Evolutionary conservation across 2,888 invertebrate species (phyloP).

Genomic region (Strigamia maritima): DNA sequence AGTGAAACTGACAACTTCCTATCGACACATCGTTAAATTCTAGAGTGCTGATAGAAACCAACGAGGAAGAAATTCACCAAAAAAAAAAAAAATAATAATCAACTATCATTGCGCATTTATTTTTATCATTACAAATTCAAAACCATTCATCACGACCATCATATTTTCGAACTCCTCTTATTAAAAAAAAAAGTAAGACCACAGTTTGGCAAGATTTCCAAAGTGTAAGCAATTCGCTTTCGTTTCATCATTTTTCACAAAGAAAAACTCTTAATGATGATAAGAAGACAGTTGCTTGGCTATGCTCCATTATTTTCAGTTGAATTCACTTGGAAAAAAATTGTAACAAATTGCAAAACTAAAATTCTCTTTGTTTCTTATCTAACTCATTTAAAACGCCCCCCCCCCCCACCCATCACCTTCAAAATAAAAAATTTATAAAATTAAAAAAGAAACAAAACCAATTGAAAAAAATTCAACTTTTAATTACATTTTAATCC

Average conservation of each 20-base stretch:
- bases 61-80: neutral
- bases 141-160: constrained; percentile 18
- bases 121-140: neutral
- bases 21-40: constrained; percentile 17
- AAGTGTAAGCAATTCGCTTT: constrained; percentile 30
- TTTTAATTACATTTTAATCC: constrained; percentile 25
- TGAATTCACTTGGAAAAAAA: constrained; percentile 12
- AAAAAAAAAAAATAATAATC: neutral
- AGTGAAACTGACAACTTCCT: constrained; percentile 20
- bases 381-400: neutral
- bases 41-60: neutral
- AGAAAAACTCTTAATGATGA: constrained; percentile 33
- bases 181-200: neutral
- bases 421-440: neutral
- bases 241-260: constrained; percentile 27
- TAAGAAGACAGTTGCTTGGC: constrained; percentile 34
- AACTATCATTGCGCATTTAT: neutral
- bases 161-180: neutral
- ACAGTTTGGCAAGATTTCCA: constrained; percentile 20
- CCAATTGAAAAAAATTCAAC: neutral
- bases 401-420: neutral
- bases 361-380: constrained; percentile 23
- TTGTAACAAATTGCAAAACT: constrained; percentile 27
- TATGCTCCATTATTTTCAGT: constrained; percentile 31
- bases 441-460: neutral